phyloP scores from a whole-genome alignment of 2,888 invertebrate species.

The Pollenia angustigena region DNA sequence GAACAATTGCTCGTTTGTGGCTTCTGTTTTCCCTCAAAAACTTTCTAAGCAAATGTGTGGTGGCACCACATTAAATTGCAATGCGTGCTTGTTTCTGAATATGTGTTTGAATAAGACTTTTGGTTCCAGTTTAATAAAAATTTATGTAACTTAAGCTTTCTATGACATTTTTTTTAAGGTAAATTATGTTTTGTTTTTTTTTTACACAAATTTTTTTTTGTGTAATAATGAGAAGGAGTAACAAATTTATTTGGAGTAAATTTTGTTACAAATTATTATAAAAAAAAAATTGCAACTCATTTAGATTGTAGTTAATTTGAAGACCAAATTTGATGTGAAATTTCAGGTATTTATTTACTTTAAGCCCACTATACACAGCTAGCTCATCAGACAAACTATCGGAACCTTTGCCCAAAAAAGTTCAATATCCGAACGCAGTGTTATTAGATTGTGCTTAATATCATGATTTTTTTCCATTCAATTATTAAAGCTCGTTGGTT shows the following conservation, averaged over 20 bases:
- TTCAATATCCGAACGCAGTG: too few relatives aligned
- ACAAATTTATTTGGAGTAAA: neutral
- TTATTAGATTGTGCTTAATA: too few relatives aligned
- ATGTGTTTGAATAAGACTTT: neutral
- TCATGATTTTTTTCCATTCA: too few relatives aligned
- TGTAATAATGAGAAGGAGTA: neutral
- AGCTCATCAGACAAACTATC: too few relatives aligned
- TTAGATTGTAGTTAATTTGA: too few relatives aligned
- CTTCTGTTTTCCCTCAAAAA: conserved; percentile 31
- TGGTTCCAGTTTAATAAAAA: conserved; percentile 30
- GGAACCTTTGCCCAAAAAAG: too few relatives aligned
- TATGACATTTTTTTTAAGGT: neutral
- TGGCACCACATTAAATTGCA: conserved; percentile 39
- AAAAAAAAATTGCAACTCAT: too few relatives aligned
- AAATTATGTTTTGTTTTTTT: neutral
- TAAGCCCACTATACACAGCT: too few relatives aligned
- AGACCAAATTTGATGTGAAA: too few relatives aligned
- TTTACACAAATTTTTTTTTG: neutral
- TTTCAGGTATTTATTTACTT: too few relatives aligned
- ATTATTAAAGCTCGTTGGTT: too few relatives aligned
- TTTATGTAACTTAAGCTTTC: conserved; percentile 21
- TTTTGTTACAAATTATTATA: too few relatives aligned
- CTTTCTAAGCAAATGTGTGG: conserved; percentile 24
- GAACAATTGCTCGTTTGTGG: conserved; percentile 57
- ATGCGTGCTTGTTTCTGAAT: neutral